Evolutionary conservation across 2,797 vertebrate species (phyloP).

Genomic region (Lithobates pipiens): DNA sequence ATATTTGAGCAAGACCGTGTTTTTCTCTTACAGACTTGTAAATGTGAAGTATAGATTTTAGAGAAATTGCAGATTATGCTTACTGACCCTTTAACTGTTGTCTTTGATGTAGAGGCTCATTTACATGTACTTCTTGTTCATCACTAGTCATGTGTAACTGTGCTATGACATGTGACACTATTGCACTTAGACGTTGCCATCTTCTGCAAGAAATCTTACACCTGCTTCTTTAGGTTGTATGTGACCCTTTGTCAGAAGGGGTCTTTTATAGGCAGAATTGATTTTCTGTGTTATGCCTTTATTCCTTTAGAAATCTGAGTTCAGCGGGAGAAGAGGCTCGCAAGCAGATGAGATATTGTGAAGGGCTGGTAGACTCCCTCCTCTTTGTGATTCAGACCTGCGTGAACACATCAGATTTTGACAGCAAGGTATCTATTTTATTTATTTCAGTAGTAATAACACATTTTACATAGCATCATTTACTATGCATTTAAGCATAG

Average conservation of each 20-base stretch:
- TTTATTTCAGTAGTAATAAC: constrained; percentile 27
- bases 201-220: not conserved
- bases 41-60: no score
- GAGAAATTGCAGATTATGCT: not conserved
- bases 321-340: constrained; percentile 95
- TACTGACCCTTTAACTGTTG: not conserved
- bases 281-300: constrained; percentile 15
- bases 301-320: constrained; percentile 89
- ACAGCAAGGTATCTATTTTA: constrained; percentile 89
- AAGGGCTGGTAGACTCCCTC: constrained; percentile 94
- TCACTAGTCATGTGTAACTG: not conserved
- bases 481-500: constrained; percentile 29
- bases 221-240: not conserved
- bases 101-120: not conserved
- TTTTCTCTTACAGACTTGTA: no score
- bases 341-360: constrained; percentile 94
- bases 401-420: constrained; percentile 96
- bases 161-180: no score
- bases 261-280: not conserved
- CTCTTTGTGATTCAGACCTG: constrained; percentile 97
- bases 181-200: not conserved
- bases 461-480: constrained; percentile 15
- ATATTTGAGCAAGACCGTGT: no score
- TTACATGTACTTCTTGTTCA: not conserved
- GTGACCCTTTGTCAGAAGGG: not conserved